Evolutionary conservation across 2,888 invertebrate species (phyloP), one percentile per base, ranked within the genome.

Genomic region (Zygogramma bicolorata): DNA sequence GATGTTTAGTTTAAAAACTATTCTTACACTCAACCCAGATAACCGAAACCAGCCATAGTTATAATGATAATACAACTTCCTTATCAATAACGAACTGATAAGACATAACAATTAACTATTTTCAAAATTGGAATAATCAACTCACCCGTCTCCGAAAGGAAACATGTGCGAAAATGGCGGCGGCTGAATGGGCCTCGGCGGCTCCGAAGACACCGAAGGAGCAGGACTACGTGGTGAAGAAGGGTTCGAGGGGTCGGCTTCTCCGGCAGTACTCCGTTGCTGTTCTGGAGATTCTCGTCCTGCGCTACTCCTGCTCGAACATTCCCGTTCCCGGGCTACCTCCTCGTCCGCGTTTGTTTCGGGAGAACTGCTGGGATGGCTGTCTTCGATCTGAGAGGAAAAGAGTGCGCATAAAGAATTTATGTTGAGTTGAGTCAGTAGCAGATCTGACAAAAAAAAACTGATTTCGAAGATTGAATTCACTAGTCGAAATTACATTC

Each of bases 111-210:
- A n/a, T n/a, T n/a, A n/a, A n/a, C n/a, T n/a, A n/a, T n/a, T n/a
- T n/a, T n/a, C n/a, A n/a, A n/a, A n/a, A n/a, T n/a, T n/a, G 0
- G 25, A 40, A 63, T 42, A 57, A 40, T 31, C 4, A 10, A 72
- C 90, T 88, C 82, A 90, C 90, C 88, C 88, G 77, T 90, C 90
- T 70, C 87, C 88, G 77, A 90, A 90, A 38, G 92, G 92, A 86
- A 93, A 93, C 82, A 93, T 90, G 84, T 92, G 93, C 2, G 90
- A 88, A 57, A 92, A 92, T n/a, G 93, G 89, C 20, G 90, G 90
- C 13, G 92, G 91, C 18, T 87, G 85, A 84, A 78, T 84, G 83
- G 82, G 89, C 81, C 82, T 91, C 84, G 88, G 92, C 84, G 89
- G 93, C 80, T 91, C 90, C 49, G 90, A 89, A 79, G 89, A 89